A percentile compares a stretch with the other conserved stretches of the same genome.
phyloP scores from a whole-genome alignment of 2,888 invertebrate genomes.

The Sturmia bella region DNA sequence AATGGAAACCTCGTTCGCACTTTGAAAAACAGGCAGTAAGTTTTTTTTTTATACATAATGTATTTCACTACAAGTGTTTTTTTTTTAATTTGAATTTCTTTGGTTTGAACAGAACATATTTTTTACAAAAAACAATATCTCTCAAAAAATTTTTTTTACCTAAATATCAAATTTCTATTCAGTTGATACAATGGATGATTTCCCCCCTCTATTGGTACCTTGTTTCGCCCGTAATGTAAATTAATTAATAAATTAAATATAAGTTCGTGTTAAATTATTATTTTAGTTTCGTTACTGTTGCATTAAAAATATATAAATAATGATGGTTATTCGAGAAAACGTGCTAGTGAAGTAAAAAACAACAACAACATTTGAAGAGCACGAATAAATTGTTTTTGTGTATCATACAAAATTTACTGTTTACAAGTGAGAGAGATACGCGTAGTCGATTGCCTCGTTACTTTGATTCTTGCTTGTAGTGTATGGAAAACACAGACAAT shows the following conservation, averaged over 20 bases:
- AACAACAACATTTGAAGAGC: too few species aligned
- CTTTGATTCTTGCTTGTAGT: too few species aligned
- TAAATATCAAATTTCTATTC: slow-evolving; percentile 59
- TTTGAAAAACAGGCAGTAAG: not conserved
- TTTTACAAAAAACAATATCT: slow-evolving; percentile 34
- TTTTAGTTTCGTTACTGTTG: slow-evolving; percentile 50
- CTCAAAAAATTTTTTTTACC: slow-evolving; percentile 50
- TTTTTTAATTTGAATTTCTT: slow-evolving; percentile 12
- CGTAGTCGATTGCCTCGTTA: too few species aligned
- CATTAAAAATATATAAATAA: slow-evolving; percentile 41
- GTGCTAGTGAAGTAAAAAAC: too few species aligned
- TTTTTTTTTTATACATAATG: too few species aligned
- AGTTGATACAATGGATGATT: slow-evolving; percentile 76
- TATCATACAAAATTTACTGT: too few species aligned
- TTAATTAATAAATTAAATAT: slow-evolving; percentile 64
- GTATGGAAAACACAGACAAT: too few species aligned
- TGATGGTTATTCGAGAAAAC: too few species aligned
- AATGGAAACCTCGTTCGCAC: too few species aligned
- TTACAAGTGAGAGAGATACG: too few species aligned
- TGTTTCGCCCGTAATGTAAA: slow-evolving; percentile 81
- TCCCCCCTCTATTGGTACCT: slow-evolving; percentile 81
- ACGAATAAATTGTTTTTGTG: too few species aligned
- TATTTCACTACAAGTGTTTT: too few species aligned
- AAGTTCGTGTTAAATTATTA: slow-evolving; percentile 64
- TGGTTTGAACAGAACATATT: slow-evolving; percentile 22